These are phyloP conservation scores for Triplophysa dalaica DNA, from an alignment of 2,113 vertebrate genomes.

Conservation along the genomic window DNA sequence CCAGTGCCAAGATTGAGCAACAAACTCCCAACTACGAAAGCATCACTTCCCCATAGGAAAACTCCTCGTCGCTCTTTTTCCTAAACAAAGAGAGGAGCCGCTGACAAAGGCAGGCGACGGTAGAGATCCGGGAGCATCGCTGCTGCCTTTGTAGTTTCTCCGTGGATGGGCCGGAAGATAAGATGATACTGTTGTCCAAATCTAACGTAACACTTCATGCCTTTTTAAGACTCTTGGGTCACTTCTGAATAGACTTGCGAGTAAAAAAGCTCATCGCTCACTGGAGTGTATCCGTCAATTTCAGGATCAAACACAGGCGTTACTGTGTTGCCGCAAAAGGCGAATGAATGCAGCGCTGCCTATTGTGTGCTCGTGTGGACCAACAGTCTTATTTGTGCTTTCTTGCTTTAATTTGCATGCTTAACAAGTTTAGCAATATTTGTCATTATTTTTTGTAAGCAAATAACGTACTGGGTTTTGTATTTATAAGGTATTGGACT, in stretches of 20 bases:
- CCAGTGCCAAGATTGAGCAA: constrained; percentile 16
- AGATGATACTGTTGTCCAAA: constrained; percentile 44
- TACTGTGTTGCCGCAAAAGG: constrained; percentile 62
- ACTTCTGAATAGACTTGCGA: constrained; percentile 41
- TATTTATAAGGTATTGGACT: not conserved
- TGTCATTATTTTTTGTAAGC: not conserved
- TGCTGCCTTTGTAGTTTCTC: constrained; percentile 54
- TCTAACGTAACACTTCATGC: not conserved
- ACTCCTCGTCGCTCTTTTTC: not conserved
- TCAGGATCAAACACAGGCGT: constrained; percentile 57
- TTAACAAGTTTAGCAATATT: not conserved
- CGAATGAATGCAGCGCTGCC: constrained; percentile 57
- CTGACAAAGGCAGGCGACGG: constrained; percentile 45
- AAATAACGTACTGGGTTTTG: not conserved
- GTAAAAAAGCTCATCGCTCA: not conserved
- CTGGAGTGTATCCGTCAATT: constrained; percentile 58
- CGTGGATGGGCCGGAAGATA: constrained; percentile 53
- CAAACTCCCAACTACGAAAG: constrained; percentile 25
- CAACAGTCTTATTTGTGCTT: constrained; percentile 2
- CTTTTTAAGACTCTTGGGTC: constrained; percentile 9
- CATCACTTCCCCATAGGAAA: constrained; percentile 9
- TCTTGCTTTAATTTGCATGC: not conserved
- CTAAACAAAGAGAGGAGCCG: constrained; percentile 2
- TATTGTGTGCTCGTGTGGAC: constrained; percentile 31
- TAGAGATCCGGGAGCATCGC: constrained; percentile 59